Evolutionary conservation across 2,797 vertebrate species (phyloP), one percentile per base, ranked within the genome.

Genomic region (Pseudotriccus pelzelni): DNA sequence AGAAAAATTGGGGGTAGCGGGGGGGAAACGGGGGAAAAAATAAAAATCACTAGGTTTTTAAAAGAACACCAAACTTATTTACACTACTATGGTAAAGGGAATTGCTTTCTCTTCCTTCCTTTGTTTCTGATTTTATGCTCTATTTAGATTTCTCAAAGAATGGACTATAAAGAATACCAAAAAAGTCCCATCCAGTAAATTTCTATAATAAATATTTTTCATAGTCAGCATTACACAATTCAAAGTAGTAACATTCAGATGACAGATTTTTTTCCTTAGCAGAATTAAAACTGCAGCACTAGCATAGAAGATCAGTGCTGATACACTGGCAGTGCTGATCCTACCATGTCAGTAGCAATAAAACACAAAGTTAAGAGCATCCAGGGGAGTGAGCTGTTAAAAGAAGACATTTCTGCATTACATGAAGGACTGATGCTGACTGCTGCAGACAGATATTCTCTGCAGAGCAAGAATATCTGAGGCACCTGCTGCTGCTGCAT

Each of bases 11-110:
- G 6, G 19, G 7, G 9, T n/a, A 12, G 39, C 5, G 39, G 39
- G 6, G 39, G 41, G 41, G 4, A 21, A 39, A 58, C 22, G 11
- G 4, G 5, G 3, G 3, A 0, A 9, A 12, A 34, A 9, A 7
- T 52, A 19, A 39, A 60, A 34, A 20, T 2, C 32, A 28, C 27
- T 4, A 10, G 18, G 32, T 32, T 59, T 70, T 44, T 27, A 14
- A 24, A 47, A 15, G 62, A 63, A 47, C 21, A 53, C 30, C 19
- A 60, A 74, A 49, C 11, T 56, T 28, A 7, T 32, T 91, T 77
- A 36, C 39, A 80, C 59, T 46, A 18, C 37, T 68, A 16, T 6
- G 12, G 7, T n/a, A 56, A 92, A 85, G 37, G 70, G 87, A 67
- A 39, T 47, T 23, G 23, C 7, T 90, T 73, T 47, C 12, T 53